Evolutionary conservation across 2,113 vertebrate genomes (phyloP), one percentile per base, ranked within the genome.

Genomic region (Neolamprologus modestus): DNA sequence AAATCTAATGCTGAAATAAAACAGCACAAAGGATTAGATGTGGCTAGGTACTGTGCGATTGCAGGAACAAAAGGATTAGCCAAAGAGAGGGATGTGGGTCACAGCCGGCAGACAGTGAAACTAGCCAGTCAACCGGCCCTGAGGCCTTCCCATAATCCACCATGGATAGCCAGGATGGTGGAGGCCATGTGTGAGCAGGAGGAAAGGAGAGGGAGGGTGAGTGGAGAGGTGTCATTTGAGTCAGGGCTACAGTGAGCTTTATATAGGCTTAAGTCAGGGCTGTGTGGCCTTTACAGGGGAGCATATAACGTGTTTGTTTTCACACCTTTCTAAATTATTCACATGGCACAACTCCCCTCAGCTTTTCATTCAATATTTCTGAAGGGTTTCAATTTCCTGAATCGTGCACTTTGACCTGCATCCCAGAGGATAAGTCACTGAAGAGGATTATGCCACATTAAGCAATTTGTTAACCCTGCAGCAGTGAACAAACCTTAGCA

Each of bases 21-120:
- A 90, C 92, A 84, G 85, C 87, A 90, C 78, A 90, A 88, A 91
- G 92, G 95, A 95, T 96, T 95, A 96, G 88, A 94, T 88, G 86
- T 71, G 89, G 90, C 79, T 84, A 95, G 90, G 92, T 92, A 87
- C 87, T 94, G 85, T 81, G 82, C 89, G 92, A 95, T 88, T 63
- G 83, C 90, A 92, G 91, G 91, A 94, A 96, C 94, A 92, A 94
- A 95, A 87, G 95, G 95, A 96, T 97, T 96, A 96, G 84, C 83
- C 12, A 5, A 81, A 83, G 82, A 90, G 83, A 78, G 81, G 81
- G 88, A 96, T 96, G 91, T 96, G 95, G 96, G 94, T 97, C 95
- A 96, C 83, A 91, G 73, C 81, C 71, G 68, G 87, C 85, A 82
- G 84, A 92, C 80, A 93, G 85, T 93, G 89, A 94, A 95, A 94